Conservation (phyloP, 2,797 vertebrate genomes). For the Centroberyx gerrardi region DNA sequence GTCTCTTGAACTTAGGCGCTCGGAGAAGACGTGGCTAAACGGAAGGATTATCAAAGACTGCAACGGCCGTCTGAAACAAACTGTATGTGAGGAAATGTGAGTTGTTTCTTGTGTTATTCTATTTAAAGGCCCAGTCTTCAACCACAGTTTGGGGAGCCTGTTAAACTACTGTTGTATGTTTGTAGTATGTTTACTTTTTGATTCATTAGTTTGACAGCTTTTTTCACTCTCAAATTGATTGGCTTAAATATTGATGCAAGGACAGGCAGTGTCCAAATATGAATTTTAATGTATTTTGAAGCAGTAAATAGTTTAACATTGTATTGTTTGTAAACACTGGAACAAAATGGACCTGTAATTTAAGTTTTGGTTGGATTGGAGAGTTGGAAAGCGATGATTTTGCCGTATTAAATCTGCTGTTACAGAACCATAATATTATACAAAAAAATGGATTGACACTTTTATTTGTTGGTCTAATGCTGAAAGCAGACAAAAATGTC, state of each 20-base stretch:
- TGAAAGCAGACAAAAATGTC: neutral
- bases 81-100: conserved; percentile 18
- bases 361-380: neutral
- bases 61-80: conserved; percentile 28
- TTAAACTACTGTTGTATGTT: neutral
- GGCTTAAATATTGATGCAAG: neutral
- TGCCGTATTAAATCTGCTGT: neutral
- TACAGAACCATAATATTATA: neutral
- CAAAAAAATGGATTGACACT: neutral
- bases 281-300: neutral
- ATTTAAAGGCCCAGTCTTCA: conserved; percentile 5
- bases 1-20: conserved; percentile 28
- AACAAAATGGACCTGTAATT: neutral
- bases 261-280: neutral
- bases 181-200: neutral
- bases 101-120: neutral
- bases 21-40: conserved; percentile 33
- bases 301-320: neutral
- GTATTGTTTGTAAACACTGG: neutral
- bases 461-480: neutral
- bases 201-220: neutral
- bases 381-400: neutral
- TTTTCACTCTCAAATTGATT: neutral
- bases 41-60: conserved; percentile 7
- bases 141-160: neutral